Conservation (phyloP, 2,888 invertebrate genomes). For the Acheta domesticus region DNA sequence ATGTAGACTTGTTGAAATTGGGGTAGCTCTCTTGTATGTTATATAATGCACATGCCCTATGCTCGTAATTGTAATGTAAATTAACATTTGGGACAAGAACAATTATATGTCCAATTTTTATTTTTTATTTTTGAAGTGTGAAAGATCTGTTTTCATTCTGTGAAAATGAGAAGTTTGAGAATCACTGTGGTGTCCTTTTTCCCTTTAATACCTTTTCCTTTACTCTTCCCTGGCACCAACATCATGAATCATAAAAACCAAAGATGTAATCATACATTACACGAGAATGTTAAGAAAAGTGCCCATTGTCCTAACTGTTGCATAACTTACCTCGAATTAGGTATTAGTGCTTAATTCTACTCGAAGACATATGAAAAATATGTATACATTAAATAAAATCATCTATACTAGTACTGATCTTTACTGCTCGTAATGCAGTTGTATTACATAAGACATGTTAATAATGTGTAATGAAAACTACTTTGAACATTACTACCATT, state of each 20-base stretch:
- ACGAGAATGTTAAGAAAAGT: conserved; percentile 1
- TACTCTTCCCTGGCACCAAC: not conserved
- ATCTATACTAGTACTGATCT: conserved; percentile 9
- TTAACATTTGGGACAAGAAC: no score
- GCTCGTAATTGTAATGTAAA: no score
- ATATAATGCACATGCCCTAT: no score
- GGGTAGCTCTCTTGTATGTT: no score
- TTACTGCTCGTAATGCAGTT: conserved; percentile 18
- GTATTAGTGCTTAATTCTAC: conserved; percentile 18
- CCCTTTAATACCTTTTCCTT: not conserved
- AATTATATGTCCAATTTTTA: no score
- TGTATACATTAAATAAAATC: conserved; percentile 3
- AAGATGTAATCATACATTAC: not conserved
- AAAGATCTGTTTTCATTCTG: no score
- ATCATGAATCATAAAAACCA: not conserved
- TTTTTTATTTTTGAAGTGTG: no score
- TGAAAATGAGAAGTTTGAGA: not conserved
- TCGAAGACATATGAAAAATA: conserved; percentile 2
- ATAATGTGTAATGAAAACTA: not conserved
- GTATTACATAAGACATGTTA: conserved; percentile 1
- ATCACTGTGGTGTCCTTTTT: not conserved
- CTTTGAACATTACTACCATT: not conserved
- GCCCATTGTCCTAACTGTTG: conserved; percentile 18
- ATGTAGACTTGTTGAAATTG: no score
- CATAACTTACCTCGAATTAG: not conserved